Evolutionary conservation across 1,140 invertebrate genomes (phyloP).

Genomic region (Drosophila littoralis): DNA sequence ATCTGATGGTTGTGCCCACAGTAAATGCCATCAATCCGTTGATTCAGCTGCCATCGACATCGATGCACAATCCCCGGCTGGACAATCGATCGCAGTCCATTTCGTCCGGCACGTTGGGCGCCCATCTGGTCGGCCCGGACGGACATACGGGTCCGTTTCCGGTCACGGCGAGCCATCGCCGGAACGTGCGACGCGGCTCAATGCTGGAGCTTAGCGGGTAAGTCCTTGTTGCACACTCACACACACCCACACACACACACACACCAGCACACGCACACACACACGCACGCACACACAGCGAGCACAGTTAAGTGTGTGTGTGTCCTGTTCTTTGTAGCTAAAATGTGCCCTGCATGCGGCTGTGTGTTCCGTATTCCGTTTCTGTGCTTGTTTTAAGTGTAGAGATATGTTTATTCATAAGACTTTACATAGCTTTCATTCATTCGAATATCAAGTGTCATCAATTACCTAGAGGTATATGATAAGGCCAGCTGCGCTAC

Average conservation of each 20-base stretch:
- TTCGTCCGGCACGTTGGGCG: constrained; percentile 55
- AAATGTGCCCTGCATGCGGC: constrained; percentile 3
- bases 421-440: neutral
- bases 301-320: constrained; percentile 20
- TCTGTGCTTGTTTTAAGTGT: neutral
- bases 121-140: constrained; percentile 58
- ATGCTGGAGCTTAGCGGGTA: constrained; percentile 89
- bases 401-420: constrained; percentile 7
- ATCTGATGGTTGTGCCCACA: constrained; percentile 63
- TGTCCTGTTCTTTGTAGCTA: constrained; percentile 8
- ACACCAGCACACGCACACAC: constrained; percentile 29
- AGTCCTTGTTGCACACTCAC: constrained; percentile 70
- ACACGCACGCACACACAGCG: constrained; percentile 13
- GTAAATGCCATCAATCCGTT: constrained; percentile 34
- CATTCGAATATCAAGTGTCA: neutral
- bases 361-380: neutral
- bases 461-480: neutral
- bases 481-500: too few species aligned
- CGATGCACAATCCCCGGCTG: constrained; percentile 67
- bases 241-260: constrained; percentile 20
- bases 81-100: constrained; percentile 84
- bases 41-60: constrained; percentile 41
- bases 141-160: constrained; percentile 78
- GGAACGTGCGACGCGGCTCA: constrained; percentile 88
- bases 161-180: constrained; percentile 86